phyloP scores from a whole-genome alignment of 2,797 vertebrate genomes.

The Artibeus lituratus region DNA sequence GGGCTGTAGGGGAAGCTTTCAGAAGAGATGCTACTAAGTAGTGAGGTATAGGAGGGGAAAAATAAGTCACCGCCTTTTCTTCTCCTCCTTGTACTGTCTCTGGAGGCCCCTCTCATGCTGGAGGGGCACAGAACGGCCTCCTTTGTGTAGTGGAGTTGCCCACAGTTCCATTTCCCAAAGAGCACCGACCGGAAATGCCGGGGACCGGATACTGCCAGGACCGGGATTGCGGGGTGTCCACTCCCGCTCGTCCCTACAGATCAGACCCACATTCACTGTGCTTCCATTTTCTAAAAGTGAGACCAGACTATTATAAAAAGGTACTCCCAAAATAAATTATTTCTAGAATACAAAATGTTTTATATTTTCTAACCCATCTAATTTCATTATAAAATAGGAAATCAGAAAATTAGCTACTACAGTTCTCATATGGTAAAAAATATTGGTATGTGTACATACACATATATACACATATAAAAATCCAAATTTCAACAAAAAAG shows the following conservation, averaged over 20 bases:
- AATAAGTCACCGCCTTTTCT: not conserved
- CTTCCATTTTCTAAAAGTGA: slow-evolving; percentile 72
- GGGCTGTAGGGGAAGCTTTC: not conserved
- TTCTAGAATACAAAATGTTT: slow-evolving; percentile 76
- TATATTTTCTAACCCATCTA: slow-evolving; percentile 74
- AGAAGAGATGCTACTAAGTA: not conserved
- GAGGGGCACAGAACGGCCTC: not conserved
- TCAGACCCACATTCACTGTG: slow-evolving; percentile 55
- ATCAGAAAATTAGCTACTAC: slow-evolving; percentile 70
- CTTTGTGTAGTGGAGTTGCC: not conserved
- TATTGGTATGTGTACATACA: slow-evolving; percentile 60
- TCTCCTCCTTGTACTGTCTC: not conserved
- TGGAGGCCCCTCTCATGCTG: not conserved
- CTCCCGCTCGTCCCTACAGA: slow-evolving; percentile 56
- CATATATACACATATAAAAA: slow-evolving; percentile 53
- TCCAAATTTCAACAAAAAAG: slow-evolving; percentile 41
- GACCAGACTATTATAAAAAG: slow-evolving; percentile 66
- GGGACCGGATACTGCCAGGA: slow-evolving; percentile 60
- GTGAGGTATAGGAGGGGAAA: slow-evolving; percentile 18
- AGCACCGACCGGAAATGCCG: slow-evolving; percentile 64
- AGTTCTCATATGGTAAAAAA: slow-evolving; percentile 70
- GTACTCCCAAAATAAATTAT: slow-evolving; percentile 75
- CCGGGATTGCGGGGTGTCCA: not conserved
- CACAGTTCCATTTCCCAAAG: slow-evolving; percentile 16
- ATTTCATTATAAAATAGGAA: slow-evolving; percentile 78